Evolutionary conservation across 2,113 vertebrate genomes (phyloP).

Genomic region (Actenoides hombroni): DNA sequence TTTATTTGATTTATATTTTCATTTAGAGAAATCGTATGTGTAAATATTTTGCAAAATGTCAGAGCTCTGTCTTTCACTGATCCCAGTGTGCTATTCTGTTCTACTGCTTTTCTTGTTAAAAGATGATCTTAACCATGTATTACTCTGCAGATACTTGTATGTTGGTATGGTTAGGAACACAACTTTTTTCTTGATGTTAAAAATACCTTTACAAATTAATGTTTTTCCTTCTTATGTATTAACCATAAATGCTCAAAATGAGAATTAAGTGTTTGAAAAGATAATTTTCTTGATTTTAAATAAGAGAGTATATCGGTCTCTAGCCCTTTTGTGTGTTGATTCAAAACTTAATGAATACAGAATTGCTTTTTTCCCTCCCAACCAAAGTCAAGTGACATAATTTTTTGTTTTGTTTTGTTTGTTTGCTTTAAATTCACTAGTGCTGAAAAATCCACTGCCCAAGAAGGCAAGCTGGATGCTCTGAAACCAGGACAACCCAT

Average conservation of each 20-base stretch:
- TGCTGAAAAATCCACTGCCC: not conserved
- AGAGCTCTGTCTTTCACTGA: not conserved
- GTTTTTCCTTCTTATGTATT: not conserved
- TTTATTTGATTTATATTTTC: not conserved
- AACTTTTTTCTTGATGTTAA: not conserved
- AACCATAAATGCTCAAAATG: not conserved
- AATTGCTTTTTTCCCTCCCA: not conserved
- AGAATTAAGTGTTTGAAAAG: not conserved
- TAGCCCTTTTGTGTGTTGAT: not conserved
- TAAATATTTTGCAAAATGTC: not conserved
- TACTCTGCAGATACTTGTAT: not conserved
- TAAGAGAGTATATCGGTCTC: not conserved
- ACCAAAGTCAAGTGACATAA: not conserved
- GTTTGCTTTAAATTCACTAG: slow-evolving; percentile 10
- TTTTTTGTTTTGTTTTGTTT: not conserved
- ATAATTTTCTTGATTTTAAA: not conserved
- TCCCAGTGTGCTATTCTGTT: not conserved
- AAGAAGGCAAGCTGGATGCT: slow-evolving; percentile 13
- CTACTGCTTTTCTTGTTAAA: not conserved
- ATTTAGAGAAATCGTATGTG: not conserved
- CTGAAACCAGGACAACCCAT: slow-evolving; percentile 64
- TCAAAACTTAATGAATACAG: not conserved
- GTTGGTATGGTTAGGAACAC: not conserved
- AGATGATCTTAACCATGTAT: not conserved
- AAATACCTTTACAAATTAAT: not conserved